These are phyloP conservation scores for Erpornis zantholeuca DNA, from an alignment of 2,113 vertebrate species.

Conservation along the genomic window DNA sequence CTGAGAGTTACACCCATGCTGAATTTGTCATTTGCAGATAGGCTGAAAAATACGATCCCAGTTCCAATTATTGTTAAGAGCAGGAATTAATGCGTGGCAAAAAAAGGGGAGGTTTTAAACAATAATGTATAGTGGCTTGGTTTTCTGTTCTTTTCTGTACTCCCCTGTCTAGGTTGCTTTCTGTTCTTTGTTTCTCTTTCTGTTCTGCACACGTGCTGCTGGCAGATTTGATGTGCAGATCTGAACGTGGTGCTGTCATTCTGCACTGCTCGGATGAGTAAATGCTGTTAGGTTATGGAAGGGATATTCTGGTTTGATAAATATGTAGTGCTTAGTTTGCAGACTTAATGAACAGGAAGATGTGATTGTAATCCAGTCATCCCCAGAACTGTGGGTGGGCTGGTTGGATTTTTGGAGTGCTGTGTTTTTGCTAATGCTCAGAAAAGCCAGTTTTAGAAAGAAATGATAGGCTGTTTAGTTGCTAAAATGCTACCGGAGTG, in stretches of 20 bases:
- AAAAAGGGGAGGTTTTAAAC: not conserved
- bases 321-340: not conserved
- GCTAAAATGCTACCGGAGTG: not conserved
- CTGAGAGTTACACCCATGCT: slow-evolving; percentile 1
- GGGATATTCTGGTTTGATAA: not conserved
- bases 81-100: not conserved
- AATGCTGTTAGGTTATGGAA: not conserved
- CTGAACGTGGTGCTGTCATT: not conserved
- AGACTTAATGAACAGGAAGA: not conserved
- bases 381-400: not conserved
- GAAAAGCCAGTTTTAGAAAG: not conserved
- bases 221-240: not conserved
- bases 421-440: not conserved
- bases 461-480: not conserved
- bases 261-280: not conserved
- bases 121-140: not conserved
- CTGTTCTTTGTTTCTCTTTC: slow-evolving; percentile 62
- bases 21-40: not conserved
- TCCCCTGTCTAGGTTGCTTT: not conserved
- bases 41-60: not conserved
- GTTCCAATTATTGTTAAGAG: not conserved
- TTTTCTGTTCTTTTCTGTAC: not conserved
- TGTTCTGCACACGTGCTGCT: slow-evolving; percentile 17
- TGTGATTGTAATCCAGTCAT: not conserved
- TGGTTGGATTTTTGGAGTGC: not conserved